A percentile compares a stretch with the other conserved stretches of the same genome.
Conservation (phyloP, 2,797 vertebrate species). For the Sardinella longiceps region DNA sequence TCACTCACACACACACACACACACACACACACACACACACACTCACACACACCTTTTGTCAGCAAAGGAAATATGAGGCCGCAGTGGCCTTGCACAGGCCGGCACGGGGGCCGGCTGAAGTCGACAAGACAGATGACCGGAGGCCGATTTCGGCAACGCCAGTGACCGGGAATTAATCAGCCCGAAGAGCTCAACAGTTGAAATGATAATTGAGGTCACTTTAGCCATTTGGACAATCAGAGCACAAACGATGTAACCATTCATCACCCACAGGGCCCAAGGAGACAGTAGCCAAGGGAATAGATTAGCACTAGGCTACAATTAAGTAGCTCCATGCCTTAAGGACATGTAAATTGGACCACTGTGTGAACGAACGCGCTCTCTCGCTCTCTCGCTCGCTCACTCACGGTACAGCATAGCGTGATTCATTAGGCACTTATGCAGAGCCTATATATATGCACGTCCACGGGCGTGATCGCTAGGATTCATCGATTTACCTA, state of each 20-base stretch:
- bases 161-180: conserved; percentile 29
- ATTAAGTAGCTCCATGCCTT: neutral
- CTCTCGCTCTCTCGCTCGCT: too few relatives aligned
- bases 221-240: conserved; percentile 34
- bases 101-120: neutral
- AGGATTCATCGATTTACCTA: neutral
- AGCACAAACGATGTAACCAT: conserved; percentile 37
- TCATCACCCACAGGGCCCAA: conserved; percentile 26
- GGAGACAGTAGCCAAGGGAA: conserved; percentile 3
- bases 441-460: neutral
- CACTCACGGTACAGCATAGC: neutral
- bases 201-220: conserved; percentile 45
- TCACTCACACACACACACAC: too few relatives aligned
- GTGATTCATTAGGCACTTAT: conserved; percentile 3
- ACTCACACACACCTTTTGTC: neutral
- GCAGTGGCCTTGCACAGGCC: neutral
- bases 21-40: too few relatives aligned
- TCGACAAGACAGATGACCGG: neutral
- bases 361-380: neutral
- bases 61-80: conserved; percentile 3
- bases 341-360: neutral
- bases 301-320: conserved; percentile 31
- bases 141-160: neutral
- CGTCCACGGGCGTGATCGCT: neutral
- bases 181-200: conserved; percentile 30